Evolutionary conservation across 1,140 invertebrate species (phyloP).

Genomic region (Euura saliciscinereae): DNA sequence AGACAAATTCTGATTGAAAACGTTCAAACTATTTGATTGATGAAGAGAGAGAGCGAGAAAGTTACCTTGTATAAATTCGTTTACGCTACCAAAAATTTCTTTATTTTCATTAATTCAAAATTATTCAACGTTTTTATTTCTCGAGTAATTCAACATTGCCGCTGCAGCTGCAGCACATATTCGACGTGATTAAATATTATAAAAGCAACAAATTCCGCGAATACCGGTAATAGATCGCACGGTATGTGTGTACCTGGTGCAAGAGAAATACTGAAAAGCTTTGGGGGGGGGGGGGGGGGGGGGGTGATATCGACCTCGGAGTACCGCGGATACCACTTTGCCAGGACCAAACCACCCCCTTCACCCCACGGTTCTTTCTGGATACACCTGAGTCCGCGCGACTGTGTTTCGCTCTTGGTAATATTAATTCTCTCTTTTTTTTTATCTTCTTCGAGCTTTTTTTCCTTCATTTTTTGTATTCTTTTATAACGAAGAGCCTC

Average conservation of each 20-base stretch:
- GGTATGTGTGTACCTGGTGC: not conserved
- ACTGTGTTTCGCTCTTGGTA: conserved; percentile 20
- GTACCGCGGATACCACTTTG: conserved; percentile 18
- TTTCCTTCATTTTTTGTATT: too few relatives aligned
- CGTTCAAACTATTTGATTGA: too few relatives aligned
- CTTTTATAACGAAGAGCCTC: too few relatives aligned
- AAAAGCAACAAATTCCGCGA: too few relatives aligned
- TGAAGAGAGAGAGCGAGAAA: not conserved
- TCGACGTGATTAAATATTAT: not conserved
- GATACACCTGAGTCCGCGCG: too few relatives aligned
- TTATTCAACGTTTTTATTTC: too few relatives aligned
- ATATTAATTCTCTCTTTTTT: conserved; percentile 25
- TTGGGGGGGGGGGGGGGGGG: conserved; percentile 15
- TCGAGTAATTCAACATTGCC: too few relatives aligned
- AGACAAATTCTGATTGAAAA: too few relatives aligned
- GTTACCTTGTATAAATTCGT: too few relatives aligned
- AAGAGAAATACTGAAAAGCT: not conserved
- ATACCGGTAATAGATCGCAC: not conserved
- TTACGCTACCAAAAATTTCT: too few relatives aligned
- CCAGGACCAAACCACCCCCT: conserved; percentile 34
- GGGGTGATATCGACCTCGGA: conserved; percentile 19
- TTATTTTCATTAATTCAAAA: too few relatives aligned
- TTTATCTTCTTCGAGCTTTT: conserved; percentile 28
- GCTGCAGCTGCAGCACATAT: not conserved
- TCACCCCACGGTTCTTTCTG: conserved; percentile 22